Conservation (phyloP, 1,140 invertebrate genomes). For the Drosophila erecta region DNA sequence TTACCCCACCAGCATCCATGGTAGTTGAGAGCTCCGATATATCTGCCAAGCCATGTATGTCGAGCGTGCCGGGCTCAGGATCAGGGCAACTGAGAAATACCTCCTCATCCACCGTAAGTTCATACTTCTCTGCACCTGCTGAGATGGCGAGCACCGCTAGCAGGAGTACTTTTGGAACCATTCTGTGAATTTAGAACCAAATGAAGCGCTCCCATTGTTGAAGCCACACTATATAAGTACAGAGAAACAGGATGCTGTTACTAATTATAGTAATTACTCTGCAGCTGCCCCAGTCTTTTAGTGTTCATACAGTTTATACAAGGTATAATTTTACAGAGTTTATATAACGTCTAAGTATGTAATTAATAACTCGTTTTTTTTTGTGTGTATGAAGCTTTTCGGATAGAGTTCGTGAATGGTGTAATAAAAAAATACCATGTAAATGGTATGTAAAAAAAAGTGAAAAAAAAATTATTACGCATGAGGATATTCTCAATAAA, state of each 20-base stretch:
- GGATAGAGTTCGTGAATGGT: too few species aligned
- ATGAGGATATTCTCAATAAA: too few species aligned
- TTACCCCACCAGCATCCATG: neutral
- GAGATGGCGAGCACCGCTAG: neutral
- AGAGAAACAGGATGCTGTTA: neutral
- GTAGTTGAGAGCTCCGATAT: neutral
- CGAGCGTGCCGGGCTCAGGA: neutral
- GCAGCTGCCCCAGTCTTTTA: neutral
- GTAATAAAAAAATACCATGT: too few species aligned
- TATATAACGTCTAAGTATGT: neutral
- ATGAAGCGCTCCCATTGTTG: neutral
- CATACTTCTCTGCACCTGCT: neutral
- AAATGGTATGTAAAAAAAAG: too few species aligned
- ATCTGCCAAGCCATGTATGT: neutral
- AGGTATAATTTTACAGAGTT: too few species aligned
- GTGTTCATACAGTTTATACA: neutral
- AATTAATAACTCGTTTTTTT: neutral
- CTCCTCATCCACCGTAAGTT: conserved; percentile 1
- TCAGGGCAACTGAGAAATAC: conserved; percentile 2
- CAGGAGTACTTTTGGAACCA: neutral
- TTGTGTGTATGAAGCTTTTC: too few species aligned
- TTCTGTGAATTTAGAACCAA: neutral
- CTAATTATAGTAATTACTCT: neutral
- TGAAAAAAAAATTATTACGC: too few species aligned
- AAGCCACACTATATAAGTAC: neutral